Percentiles rank a stretch among this genome's conserved stretches.
These are phyloP conservation scores for Streptopelia turtur DNA, from an alignment of 2,797 vertebrate genomes.

Conservation along the genomic window DNA sequence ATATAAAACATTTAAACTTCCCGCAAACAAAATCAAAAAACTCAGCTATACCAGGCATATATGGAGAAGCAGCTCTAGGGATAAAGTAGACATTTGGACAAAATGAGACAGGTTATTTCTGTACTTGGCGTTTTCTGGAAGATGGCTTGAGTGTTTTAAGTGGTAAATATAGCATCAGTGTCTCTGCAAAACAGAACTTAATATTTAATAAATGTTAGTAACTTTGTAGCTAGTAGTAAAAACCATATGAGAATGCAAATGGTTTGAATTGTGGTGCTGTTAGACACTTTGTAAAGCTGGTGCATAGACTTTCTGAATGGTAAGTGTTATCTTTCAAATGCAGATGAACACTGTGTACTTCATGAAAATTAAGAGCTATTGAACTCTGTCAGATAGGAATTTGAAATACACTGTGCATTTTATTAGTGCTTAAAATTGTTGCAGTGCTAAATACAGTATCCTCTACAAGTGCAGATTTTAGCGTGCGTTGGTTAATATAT, in stretches of 20 bases:
- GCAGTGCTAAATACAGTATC: not conserved
- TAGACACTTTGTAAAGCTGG: not conserved
- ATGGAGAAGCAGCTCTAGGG: not conserved
- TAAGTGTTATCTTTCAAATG: conserved; percentile 81
- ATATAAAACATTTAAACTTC: not conserved
- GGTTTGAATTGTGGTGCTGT: not conserved
- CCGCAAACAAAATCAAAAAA: not conserved
- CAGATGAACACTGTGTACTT: conserved; percentile 64
- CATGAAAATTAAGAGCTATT: conserved; percentile 35
- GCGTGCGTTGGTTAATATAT: not conserved
- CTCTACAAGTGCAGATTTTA: not conserved
- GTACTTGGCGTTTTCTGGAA: not conserved
- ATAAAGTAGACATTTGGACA: not conserved
- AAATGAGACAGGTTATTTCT: conserved; percentile 1
- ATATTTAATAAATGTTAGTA: not conserved
- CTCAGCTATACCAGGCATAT: not conserved
- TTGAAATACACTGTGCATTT: not conserved
- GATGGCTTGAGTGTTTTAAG: not conserved
- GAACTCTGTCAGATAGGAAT: not conserved
- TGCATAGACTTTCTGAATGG: conserved; percentile 61
- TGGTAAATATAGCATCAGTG: not conserved
- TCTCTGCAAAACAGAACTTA: not conserved
- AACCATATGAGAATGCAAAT: not conserved
- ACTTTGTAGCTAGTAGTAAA: not conserved
- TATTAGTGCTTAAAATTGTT: conserved; percentile 16